Conservation (phyloP, 2,797 vertebrate genomes). For the Scyliorhinus canicula region DNA sequence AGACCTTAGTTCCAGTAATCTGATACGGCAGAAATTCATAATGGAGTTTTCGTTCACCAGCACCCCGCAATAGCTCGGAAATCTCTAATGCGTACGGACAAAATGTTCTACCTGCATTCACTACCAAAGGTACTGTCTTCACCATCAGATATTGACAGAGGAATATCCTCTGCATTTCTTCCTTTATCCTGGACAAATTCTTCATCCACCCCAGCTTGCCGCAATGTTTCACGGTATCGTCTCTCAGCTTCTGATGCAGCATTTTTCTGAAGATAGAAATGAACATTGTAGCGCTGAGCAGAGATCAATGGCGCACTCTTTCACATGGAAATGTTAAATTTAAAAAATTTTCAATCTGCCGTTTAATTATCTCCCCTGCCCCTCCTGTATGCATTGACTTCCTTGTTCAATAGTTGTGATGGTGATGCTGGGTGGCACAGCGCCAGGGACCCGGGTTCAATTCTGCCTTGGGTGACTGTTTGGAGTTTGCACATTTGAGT, state of each 20-base stretch:
- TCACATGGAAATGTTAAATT: background rate
- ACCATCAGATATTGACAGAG: constrained; percentile 43
- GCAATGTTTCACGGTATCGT: constrained; percentile 66
- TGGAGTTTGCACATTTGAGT: no score
- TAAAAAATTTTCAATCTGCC: background rate
- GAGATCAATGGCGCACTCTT: background rate
- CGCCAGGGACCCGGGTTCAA: no score
- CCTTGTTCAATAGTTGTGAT: background rate
- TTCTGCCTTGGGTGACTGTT: no score
- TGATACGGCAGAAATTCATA: background rate
- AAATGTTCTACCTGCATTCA: constrained; percentile 56
- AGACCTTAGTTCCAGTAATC: background rate
- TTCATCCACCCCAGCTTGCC: constrained; percentile 72
- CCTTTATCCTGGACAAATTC: constrained; percentile 74
- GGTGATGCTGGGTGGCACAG: no score
- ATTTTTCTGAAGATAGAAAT: constrained; percentile 53
- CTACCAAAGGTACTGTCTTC: constrained; percentile 44
- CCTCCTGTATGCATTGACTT: background rate
- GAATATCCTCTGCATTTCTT: constrained; percentile 43
- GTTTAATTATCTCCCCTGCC: background rate
- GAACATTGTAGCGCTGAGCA: background rate
- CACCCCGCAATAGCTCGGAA: background rate
- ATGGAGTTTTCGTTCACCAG: background rate
- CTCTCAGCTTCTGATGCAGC: constrained; percentile 71
- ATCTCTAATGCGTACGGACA: background rate